phyloP scores from a whole-genome alignment of 2,888 invertebrate genomes.

The Dyspetes luteomarginatus region DNA sequence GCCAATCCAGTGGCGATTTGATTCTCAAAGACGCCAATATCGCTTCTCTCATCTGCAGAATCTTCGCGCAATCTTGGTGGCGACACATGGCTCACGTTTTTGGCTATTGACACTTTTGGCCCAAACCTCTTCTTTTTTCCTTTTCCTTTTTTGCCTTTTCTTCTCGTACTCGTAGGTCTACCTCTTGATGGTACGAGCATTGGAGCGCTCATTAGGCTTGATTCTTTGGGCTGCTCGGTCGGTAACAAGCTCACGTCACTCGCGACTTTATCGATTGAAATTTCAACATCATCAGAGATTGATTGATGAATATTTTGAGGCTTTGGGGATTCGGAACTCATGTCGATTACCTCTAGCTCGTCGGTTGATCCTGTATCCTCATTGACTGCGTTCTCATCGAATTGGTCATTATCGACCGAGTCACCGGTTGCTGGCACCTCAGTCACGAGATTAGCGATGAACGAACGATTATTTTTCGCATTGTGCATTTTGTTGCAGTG shows the following conservation, averaged over 20 bases:
- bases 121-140: too few species aligned
- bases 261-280: not conserved
- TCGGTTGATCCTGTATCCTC: not conserved
- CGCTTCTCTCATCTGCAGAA: conserved; percentile 15
- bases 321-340: conserved; percentile 5
- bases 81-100: conserved; percentile 25
- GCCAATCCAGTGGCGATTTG: not conserved
- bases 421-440: conserved; percentile 64
- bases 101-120: not conserved
- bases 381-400: not conserved
- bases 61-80: conserved; percentile 48
- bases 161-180: conserved; percentile 18
- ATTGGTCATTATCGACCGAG: not conserved
- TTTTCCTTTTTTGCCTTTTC: conserved; percentile 5
- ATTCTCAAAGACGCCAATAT: too few species aligned
- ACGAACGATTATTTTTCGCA: conserved; percentile 81
- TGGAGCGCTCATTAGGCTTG: not conserved
- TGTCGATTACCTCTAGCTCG: conserved; percentile 60
- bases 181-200: conserved; percentile 9
- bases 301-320: not conserved
- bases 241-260: not conserved
- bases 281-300: not conserved
- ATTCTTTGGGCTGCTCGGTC: not conserved
- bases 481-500: conserved; percentile 88
- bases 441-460: conserved; percentile 70